Evolutionary conservation across 2,888 invertebrate genomes (phyloP), one percentile per base, ranked within the genome.

Genomic region (Eristalinus aeneus): DNA sequence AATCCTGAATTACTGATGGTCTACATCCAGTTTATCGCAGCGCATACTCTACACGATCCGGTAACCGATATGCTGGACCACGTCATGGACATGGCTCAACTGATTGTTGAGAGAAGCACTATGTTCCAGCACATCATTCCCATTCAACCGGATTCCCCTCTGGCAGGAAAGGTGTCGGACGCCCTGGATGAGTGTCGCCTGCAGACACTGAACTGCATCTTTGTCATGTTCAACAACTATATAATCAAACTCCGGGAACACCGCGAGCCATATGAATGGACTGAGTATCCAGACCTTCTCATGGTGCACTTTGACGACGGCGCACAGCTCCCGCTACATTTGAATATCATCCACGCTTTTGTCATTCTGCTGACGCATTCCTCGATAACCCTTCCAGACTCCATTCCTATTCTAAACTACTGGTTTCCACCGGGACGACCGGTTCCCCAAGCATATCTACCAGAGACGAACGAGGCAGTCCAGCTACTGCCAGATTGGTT

Each of bases 401-500:
- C 92, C 0, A 90, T 92, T 54, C 92, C 92, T 67, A 94, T 97
- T 87, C 93, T 98, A 90, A 96, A 97, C 91, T 95, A 96, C 39
- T 99, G 98, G 98, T 97, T 98, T 91, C 96, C 97, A 0, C 91
- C 93, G 27, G 94, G 95, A 54, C 94, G 94, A 76, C 95, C 95
- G 71, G 95, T 95, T 22, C 98, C 98, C 0, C 95, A 95, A 89
- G 97, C 97, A 0, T 97, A 95, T 90, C 93, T 96, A 39, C 95
- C 96, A 16, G 96, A 96, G 89, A 96, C 97, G 1, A 95, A 95
- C 6, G 97, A 97, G 91, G 96, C 97, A 90, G 96, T 97, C 4
- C 97, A 97, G 90, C 96, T 98, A 78, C 94, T 98, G 88, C 98
- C 98, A 0, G 98, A 98, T 93, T 98, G 98, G 98, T 93, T 98